Evolutionary conservation across 2,113 vertebrate genomes (phyloP).

Genomic region (Progne subis): DNA sequence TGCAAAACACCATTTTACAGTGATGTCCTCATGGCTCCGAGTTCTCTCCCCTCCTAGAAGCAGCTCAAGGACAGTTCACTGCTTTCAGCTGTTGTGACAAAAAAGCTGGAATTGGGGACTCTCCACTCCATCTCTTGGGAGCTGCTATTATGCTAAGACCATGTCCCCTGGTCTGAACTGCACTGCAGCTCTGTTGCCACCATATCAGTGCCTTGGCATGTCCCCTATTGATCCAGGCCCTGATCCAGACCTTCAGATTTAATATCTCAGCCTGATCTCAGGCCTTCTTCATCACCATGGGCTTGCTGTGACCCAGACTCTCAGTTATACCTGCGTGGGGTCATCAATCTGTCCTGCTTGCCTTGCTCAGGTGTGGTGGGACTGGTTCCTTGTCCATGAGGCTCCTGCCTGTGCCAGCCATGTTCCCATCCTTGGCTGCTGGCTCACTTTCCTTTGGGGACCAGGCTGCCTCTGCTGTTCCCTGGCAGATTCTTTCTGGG

Average conservation of each 20-base stretch:
- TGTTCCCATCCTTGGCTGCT: background rate
- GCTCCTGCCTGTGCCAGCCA: background rate
- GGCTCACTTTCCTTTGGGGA: background rate
- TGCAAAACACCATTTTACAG: background rate
- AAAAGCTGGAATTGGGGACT: background rate
- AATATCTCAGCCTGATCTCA: background rate
- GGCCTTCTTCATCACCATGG: background rate
- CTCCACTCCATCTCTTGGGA: background rate
- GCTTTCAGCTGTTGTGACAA: background rate
- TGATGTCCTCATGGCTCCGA: background rate
- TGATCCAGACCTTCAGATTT: background rate
- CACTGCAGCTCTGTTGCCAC: background rate
- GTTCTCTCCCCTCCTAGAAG: background rate
- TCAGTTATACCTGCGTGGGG: background rate
- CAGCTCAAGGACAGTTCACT: background rate
- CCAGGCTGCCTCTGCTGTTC: background rate
- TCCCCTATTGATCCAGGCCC: background rate
- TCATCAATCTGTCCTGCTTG: background rate
- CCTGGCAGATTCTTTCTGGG: background rate
- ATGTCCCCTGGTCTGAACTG: background rate
- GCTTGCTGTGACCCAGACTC: background rate
- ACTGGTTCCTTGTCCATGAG: fast-evolving
- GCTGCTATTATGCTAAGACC: background rate
- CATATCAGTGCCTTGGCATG: fast-evolving
- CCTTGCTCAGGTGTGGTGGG: background rate